phyloP scores from a whole-genome alignment of 2,888 invertebrate genomes.

The Clanis bilineata region DNA sequence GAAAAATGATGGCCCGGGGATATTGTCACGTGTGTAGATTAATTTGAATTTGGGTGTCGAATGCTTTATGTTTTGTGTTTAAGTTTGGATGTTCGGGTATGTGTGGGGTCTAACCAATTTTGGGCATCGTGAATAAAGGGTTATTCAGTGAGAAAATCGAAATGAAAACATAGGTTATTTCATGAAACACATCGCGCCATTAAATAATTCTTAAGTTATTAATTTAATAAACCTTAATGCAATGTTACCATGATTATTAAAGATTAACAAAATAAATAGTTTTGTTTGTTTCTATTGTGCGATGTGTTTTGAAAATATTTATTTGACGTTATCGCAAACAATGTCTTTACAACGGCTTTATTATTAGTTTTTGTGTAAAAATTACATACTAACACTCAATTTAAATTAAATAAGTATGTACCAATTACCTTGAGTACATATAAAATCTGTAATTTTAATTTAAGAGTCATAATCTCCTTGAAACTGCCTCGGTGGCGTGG shows the following conservation, averaged over 20 bases:
- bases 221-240: neutral
- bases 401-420: neutral
- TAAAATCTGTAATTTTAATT: too few species aligned
- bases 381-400: neutral
- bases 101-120: conserved; percentile 25
- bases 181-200: neutral
- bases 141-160: neutral
- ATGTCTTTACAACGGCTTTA: conserved; percentile 13
- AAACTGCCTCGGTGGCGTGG: too few species aligned
- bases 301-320: conserved; percentile 5
- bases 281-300: neutral
- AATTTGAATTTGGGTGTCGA: conserved; percentile 63
- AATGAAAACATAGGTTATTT: neutral
- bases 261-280: neutral
- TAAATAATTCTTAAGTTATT: neutral
- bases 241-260: neutral
- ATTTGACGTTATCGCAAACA: conserved; percentile 32
- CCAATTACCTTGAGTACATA: neutral
- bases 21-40: conserved; percentile 73
- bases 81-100: conserved; percentile 45
- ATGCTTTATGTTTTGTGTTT: conserved; percentile 57
- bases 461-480: too few species aligned
- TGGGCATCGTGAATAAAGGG: neutral
- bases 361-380: conserved; percentile 4
- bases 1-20: conserved; percentile 53